Evolutionary conservation across 2,797 vertebrate genomes (phyloP), one percentile per base, ranked within the genome.

Genomic region (Tenualosa thibaudeaui): DNA sequence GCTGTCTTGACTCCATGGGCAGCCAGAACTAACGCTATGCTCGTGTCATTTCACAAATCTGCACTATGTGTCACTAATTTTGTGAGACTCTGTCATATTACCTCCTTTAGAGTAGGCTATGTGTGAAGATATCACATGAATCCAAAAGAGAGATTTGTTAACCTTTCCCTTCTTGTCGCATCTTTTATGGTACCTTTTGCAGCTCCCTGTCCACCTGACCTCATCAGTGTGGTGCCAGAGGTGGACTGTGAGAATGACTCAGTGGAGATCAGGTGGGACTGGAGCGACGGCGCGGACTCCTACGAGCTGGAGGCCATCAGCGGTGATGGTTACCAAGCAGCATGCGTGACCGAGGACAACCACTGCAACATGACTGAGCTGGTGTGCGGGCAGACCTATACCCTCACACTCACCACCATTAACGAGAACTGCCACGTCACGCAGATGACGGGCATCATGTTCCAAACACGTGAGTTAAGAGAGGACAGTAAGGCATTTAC

Each of bases 401-500:
- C 60, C 22, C n/a, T 96, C 85, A 93, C 56, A 49, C 49, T 96
- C 10, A 86, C 87, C 3, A 83, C 90, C 85, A 53, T 92, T 86
- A 92, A 88, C 58, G 65, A 90, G 0, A 65, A 86, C 40, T 95
- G 95, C 85, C 50, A 86, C 13, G 87, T 65, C 15, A 89, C 90
- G 58, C 88, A 81, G 1, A 24, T 17, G 2, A 85, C 89, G 0
- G 53, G 65, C 3, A 85, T 90, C 62, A 89, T 87, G 81, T 90
- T 95, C 88, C 89, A 85, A 82, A 94, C 95, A 88, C 88, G 96
- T 96, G 89, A 95, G 95, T 94, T 9, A 12, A 12, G 50, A 51
- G 7, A 12, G 50, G 50, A 51, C 50, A 51, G 9, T 51, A 5
- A 51, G 10, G 7, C 50, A 8, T 4, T 4, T 49, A 10, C 60